Base-by-base conservation (phyloP, 2,888 invertebrate genomes). In the Heliconius hortense region DNA sequence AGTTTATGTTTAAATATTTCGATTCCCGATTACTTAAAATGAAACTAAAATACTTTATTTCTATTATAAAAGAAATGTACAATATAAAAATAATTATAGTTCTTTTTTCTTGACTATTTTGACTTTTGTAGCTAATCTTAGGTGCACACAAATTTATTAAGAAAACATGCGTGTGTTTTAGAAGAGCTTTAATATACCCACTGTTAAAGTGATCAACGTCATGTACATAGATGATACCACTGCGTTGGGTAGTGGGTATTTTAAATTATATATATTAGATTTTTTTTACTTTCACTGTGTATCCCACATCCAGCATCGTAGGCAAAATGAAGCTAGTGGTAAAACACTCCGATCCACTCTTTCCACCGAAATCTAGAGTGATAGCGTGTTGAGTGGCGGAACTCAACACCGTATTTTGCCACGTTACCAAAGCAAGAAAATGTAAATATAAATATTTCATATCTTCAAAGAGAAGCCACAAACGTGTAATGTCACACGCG, bases 231-330 rank as follows among this genome's bases (percentile, higher is more conserved):
- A 80, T 82, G 79, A 80, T 15, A 82, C 71, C 87, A 87, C 87
- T 85, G 88, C 87, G 88, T 89, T 89, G 62, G 60, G 43, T 39
- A 71, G 62, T 71, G 71, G 71, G 62, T n/a, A 24, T 60, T 35
- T 35, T 8, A n/a, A 2, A 53, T 8, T 8, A 53, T n/a, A 31
- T 28, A 53, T 56, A 53, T 5, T n/a, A n/a, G 8, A 39, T 0
- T 53, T 21, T 10, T 21, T 53, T 21, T 0, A 21, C 5, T 1
- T 21, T 53, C 21, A 8, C 7, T 0, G 0, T 53, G 53, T 53
- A 21, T 53, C 21, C 53, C 21, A 8, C 53, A 21, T 21, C 2
- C 18, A 2, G 4, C 15, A 53, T 1, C 2, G 53, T 21, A 53
- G 21, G 2, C 53, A 53, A 2, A 53, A 8, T 18, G 18, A 21